phyloP scores from a whole-genome alignment of 2,113 vertebrate species.

The Butorides virescens region DNA sequence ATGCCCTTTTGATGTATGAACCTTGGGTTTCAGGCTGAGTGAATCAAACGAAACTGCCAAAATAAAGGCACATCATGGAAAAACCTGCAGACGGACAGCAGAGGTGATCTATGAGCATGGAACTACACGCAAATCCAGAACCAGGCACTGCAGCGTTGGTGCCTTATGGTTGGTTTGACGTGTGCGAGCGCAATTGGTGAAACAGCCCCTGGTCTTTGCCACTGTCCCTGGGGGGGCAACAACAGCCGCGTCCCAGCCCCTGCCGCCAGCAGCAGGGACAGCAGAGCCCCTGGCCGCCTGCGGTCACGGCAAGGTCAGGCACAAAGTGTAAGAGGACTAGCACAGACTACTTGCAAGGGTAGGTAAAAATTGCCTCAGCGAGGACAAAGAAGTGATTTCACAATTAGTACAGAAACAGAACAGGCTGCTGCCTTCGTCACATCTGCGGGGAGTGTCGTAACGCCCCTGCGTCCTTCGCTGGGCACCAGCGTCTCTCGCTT shows the following conservation, averaged over 20 bases:
- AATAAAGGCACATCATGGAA: conserved; percentile 1
- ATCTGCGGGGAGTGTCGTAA: background rate
- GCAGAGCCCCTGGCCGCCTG: background rate
- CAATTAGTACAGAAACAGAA: background rate
- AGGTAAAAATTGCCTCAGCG: background rate
- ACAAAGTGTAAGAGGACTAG: background rate
- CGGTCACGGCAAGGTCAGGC: accelerated
- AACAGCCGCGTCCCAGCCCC: background rate
- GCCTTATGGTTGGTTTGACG: no score
- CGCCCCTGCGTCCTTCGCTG: accelerated
- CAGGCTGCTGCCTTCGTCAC: background rate
- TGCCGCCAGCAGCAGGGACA: background rate
- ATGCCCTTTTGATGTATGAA: conserved; percentile 1
- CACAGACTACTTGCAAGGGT: background rate
- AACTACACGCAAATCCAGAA: background rate
- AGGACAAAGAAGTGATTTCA: background rate
- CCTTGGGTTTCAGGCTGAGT: background rate
- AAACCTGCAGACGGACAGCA: background rate
- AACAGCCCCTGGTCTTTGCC: background rate
- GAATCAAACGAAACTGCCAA: background rate
- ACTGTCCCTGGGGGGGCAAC: no score
- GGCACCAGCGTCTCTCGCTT: background rate
- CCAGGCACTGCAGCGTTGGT: background rate
- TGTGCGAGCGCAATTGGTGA: background rate
- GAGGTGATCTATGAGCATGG: accelerated